Evolutionary conservation across 2,888 invertebrate species (phyloP).

Genomic region (Diogma glabrata): DNA sequence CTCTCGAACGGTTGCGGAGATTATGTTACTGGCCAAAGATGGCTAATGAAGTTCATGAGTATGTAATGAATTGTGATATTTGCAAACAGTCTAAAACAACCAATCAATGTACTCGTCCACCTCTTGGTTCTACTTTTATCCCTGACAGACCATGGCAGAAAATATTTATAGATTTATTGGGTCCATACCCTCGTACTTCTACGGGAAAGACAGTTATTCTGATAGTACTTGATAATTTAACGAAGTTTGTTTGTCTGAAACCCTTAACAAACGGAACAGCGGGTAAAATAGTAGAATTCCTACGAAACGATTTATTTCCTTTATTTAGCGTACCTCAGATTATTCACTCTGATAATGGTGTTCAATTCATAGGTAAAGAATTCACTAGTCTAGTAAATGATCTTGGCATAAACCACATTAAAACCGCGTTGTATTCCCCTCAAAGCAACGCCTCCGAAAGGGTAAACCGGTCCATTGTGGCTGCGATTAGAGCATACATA

Average conservation of each 20-base stretch:
- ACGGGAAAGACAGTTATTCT: no score
- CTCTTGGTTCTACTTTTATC: not conserved
- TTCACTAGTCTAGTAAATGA: not conserved
- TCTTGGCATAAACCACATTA: not conserved
- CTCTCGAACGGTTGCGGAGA: not conserved
- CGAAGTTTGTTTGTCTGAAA: no score
- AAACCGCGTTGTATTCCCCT: no score
- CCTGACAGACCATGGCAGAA: not conserved
- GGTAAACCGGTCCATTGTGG: not conserved
- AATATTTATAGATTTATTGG: not conserved
- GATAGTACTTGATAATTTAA: no score
- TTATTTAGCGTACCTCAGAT: no score
- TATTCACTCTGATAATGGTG: no score
- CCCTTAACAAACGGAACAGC: not conserved
- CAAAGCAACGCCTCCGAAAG: not conserved
- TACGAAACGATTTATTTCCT: not conserved
- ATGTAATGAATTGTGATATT: not conserved
- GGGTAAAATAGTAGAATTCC: not conserved
- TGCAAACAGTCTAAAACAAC: no score
- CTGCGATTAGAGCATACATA: not conserved
- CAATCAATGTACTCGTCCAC: not conserved
- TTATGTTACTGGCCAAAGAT: slow-evolving; percentile 14
- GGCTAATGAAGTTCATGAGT: slow-evolving; percentile 1
- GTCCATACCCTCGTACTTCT: not conserved
- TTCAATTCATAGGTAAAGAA: not conserved